A percentile compares a stretch with the other conserved stretches of the same genome.
Conservation (phyloP, 1,140 invertebrate genomes). For the Popillia japonica region DNA sequence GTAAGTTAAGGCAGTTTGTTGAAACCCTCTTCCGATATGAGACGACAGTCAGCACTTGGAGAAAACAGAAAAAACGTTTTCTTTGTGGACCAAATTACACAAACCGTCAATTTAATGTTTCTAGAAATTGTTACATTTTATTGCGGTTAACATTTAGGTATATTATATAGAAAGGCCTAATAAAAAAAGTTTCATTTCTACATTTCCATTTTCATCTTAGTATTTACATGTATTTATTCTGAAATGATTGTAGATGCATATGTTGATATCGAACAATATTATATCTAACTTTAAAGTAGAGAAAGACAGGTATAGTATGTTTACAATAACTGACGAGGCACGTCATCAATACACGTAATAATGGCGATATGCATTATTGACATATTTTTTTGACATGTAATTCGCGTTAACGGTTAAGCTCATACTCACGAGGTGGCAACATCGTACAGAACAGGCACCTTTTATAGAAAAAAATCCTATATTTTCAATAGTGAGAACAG, state of each 20-base stretch:
- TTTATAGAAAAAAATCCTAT: too few species aligned
- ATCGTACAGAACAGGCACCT: too few species aligned
- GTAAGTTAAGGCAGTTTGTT: background rate
- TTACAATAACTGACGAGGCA: too few species aligned
- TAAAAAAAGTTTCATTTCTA: background rate
- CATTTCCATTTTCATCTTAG: conserved; percentile 8
- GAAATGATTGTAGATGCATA: background rate
- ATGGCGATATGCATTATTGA: too few species aligned
- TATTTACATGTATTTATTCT: background rate
- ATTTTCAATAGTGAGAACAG: too few species aligned
- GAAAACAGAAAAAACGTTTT: background rate
- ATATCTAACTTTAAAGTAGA: background rate
- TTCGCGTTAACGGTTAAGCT: too few species aligned
- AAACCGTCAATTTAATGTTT: conserved; percentile 28
- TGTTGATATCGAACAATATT: background rate
- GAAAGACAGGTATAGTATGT: too few species aligned
- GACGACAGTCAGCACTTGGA: background rate
- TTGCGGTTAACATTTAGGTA: conserved; percentile 16
- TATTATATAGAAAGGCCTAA: conserved; percentile 21
- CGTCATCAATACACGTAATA: too few species aligned
- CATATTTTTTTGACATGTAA: too few species aligned
- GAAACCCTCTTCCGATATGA: conserved; percentile 9
- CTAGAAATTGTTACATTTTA: conserved; percentile 19
- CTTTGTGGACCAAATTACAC: conserved; percentile 23
- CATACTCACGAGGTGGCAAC: too few species aligned